Evolutionary conservation across 2,797 vertebrate species (phyloP).

Genomic region (Adelosebastes latens): DNA sequence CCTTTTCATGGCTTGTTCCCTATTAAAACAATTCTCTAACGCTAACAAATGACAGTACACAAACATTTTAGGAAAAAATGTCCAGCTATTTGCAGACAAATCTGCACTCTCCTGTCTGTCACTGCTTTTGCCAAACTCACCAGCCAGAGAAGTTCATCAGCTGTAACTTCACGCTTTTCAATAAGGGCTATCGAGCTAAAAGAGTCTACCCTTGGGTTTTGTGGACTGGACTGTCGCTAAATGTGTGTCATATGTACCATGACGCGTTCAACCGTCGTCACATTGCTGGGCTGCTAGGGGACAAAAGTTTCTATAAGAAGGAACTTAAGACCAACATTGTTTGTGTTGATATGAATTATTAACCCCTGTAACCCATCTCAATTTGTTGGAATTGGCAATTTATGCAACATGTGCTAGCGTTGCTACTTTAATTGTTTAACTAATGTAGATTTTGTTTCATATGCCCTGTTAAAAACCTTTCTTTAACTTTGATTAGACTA

Average conservation of each 20-base stretch:
- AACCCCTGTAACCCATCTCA: neutral
- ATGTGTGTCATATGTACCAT: neutral
- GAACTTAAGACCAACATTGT: neutral
- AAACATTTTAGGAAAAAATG: neutral
- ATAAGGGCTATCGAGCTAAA: neutral
- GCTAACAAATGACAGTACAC: neutral
- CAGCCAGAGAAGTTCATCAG: neutral
- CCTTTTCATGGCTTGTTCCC: neutral
- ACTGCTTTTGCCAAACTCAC: neutral
- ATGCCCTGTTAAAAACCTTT: neutral
- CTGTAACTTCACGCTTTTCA: neutral
- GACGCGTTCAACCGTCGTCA: neutral
- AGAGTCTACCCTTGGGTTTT: neutral
- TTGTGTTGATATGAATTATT: neutral
- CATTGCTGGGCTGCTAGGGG: neutral
- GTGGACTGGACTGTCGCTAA: neutral
- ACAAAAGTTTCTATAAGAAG: neutral
- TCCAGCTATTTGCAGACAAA: neutral
- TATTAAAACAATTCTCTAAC: neutral
- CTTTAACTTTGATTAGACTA: neutral
- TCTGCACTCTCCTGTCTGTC: neutral
- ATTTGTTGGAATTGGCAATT: neutral
- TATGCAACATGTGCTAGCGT: neutral
- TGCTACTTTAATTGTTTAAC: neutral
- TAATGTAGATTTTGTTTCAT: neutral